A percentile compares a stretch with the other conserved stretches of the same genome.
These are phyloP conservation scores for Andrena fulva DNA, from an alignment of 2,888 invertebrate genomes.

Conservation along the genomic window DNA sequence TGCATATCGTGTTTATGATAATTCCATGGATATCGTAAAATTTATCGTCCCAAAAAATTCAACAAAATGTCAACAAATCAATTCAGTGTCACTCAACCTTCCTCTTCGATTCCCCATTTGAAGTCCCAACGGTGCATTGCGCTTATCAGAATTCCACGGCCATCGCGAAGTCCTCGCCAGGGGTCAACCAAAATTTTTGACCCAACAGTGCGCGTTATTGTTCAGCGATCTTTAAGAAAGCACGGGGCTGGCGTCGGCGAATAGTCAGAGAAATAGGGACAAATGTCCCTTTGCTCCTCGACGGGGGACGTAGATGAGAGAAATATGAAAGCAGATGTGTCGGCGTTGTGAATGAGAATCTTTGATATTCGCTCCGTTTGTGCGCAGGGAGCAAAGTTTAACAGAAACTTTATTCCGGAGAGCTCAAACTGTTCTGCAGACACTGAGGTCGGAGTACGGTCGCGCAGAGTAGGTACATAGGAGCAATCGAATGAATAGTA, in stretches of 20 bases:
- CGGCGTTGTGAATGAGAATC: constrained; percentile 12
- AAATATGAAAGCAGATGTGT: constrained; percentile 9
- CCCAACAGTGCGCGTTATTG: neutral
- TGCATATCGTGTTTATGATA: too few species aligned
- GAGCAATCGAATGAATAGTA: constrained; percentile 42
- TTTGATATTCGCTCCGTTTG: constrained; percentile 24
- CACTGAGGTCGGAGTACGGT: neutral
- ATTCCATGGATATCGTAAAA: too few species aligned
- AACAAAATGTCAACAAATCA: too few species aligned
- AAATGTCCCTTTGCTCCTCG: neutral
- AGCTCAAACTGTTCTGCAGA: neutral
- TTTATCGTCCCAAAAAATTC: too few species aligned
- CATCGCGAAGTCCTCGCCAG: too few species aligned
- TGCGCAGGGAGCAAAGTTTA: constrained; percentile 6
- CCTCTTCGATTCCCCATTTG: too few species aligned
- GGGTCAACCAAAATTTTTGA: neutral
- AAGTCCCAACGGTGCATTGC: too few species aligned
- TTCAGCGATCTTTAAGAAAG: neutral
- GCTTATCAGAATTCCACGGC: too few species aligned
- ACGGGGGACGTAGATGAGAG: neutral
- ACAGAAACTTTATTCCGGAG: constrained; percentile 1
- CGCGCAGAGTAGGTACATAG: neutral
- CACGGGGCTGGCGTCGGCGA: neutral
- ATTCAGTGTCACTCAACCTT: too few species aligned
- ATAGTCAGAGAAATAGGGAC: neutral